Evolutionary conservation across 2,113 vertebrate species (phyloP).

Genomic region (Neoarius graeffei): DNA sequence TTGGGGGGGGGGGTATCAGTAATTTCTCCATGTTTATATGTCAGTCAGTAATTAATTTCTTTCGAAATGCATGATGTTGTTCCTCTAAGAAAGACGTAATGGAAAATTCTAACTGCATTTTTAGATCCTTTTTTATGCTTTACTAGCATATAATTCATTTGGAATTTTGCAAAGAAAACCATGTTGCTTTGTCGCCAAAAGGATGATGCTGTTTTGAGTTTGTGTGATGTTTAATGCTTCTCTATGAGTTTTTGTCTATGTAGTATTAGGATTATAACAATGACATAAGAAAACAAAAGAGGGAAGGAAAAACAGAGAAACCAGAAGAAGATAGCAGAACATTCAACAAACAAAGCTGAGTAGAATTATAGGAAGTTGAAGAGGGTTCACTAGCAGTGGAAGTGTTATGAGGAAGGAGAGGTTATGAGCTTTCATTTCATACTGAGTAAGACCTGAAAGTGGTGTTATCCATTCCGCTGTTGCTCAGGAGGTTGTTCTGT

Average conservation of each 20-base stretch:
- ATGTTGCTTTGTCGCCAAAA: neutral
- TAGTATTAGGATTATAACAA: neutral
- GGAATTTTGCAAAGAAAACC: neutral
- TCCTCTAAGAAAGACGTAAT: neutral
- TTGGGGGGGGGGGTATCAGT: too few relatives aligned
- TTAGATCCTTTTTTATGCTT: too few relatives aligned
- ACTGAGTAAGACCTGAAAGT: constrained; percentile 84
- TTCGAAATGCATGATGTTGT: neutral
- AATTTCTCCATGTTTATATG: neutral
- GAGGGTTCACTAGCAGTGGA: neutral
- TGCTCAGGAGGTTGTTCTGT: constrained; percentile 91
- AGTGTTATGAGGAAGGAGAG: neutral
- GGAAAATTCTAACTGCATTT: neutral
- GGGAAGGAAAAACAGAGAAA: neutral
- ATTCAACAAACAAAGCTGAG: neutral
- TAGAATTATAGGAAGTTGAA: neutral
- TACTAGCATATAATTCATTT: neutral
- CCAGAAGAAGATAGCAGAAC: neutral
- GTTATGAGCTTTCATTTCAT: neutral
- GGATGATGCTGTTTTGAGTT: neutral
- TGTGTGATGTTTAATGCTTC: neutral
- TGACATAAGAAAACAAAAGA: neutral
- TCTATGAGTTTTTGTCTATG: neutral
- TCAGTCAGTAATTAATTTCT: neutral
- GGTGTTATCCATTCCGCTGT: constrained; percentile 89